A percentile compares a stretch with the other conserved stretches of the same genome.
Evolutionary conservation across 2,888 invertebrate genomes (phyloP).

Genomic region (Pollenia angustigena): DNA sequence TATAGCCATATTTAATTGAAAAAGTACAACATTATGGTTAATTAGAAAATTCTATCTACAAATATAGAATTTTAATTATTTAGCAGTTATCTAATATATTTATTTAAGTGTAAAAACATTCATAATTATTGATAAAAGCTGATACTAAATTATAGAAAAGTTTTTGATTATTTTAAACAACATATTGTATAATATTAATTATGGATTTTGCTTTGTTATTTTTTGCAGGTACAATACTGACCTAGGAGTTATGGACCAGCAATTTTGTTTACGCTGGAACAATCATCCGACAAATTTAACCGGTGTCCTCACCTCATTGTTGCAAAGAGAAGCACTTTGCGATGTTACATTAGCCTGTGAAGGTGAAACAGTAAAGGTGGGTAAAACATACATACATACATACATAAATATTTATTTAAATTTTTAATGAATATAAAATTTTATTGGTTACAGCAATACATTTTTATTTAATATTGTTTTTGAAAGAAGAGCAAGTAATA

Average conservation of each 20-base stretch:
- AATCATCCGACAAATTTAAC: constrained; percentile 96
- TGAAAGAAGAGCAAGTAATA: no score
- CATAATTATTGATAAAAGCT: background rate
- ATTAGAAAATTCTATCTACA: constrained; percentile 41
- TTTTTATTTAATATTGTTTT: no score
- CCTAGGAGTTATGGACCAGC: constrained; percentile 88
- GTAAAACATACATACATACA: no score
- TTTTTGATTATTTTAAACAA: constrained; percentile 21
- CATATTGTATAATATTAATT: constrained; percentile 37
- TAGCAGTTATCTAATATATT: constrained; percentile 49
- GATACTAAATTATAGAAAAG: background rate
- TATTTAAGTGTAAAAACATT: background rate
- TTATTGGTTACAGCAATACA: no score
- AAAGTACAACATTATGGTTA: constrained; percentile 57
- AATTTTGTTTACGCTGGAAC: constrained; percentile 97
- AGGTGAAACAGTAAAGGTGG: constrained; percentile 92
- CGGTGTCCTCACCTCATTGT: constrained; percentile 93
- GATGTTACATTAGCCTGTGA: constrained; percentile 97
- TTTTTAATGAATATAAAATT: no score
- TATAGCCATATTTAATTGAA: constrained; percentile 31
- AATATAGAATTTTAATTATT: constrained; percentile 57
- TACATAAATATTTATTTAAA: background rate
- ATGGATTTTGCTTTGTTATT: constrained; percentile 22
- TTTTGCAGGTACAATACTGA: constrained; percentile 84
- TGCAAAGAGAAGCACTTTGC: constrained; percentile 94